Base-by-base conservation (phyloP, 2,797 vertebrate genomes). In the Hemibagrus guttatus region DNA sequence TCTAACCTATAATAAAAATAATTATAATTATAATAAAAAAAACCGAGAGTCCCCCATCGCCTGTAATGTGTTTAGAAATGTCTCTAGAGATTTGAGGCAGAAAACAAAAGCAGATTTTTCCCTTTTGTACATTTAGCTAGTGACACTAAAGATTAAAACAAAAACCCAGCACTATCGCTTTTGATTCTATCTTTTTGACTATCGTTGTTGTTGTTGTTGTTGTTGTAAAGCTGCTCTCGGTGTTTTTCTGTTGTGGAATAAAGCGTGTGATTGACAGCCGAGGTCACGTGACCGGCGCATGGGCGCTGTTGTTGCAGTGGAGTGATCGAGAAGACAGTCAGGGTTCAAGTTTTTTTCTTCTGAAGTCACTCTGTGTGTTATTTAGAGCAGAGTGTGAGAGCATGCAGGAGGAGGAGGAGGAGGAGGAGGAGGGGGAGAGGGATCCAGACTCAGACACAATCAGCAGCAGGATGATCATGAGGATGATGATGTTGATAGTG, bases 191-290 rank as follows among this genome's bases (percentile, higher is more conserved):
- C n/a, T n/a, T n/a, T n/a, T n/a, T n/a, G 46, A 8, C 4, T 46
- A 8, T 46, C 1, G 9, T 49, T 7, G 0, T 49, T 7, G 9
- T 49, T 49, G 46, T 49, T 49, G 6, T 49, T 49, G 46, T 49
- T 49, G 7, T 49, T 49, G 46, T 49, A 49, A 49, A 39, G 17
- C 54, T 56, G 54, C 16, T 17, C 2, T 23, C 19, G 26, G 8
- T 76, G 72, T 17, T 54, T n/a, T 9, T 46, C 14, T 52, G 54
- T 61, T 46, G 54, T 61, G 56, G 26, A 11, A 81, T 63, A 49
- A 63, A 64, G 59, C 16, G 16, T 81, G 42, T 58, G 28, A 66
- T 39, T 76, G 83, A 76, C 59, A 81, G 80, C 80, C 3, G 26
- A 28, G 42, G 16, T 81, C 80, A 81, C 61, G 80, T 81, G 80